A percentile compares a stretch with the other conserved stretches of the same genome.
Evolutionary conservation across 2,888 invertebrate genomes (phyloP).

Genomic region (Cylloceria caligata): DNA sequence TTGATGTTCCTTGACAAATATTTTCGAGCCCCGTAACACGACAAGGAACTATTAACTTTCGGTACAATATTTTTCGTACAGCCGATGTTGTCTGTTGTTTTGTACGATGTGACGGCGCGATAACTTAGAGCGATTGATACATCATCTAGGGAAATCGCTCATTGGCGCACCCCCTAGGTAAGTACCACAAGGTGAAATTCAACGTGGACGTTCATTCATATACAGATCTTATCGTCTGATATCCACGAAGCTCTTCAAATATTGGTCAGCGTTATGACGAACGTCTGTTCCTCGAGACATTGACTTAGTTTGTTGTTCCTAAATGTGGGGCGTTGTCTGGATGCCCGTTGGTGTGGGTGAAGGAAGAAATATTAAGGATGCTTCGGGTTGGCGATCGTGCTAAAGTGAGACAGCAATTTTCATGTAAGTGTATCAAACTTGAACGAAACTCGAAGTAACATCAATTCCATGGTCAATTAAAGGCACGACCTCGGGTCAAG

Average conservation of each 20-base stretch:
- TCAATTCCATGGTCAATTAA: neutral
- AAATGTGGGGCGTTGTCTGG: neutral
- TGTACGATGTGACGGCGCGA: neutral
- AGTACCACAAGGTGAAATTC: neutral
- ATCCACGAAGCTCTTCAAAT: neutral
- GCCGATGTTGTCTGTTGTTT: neutral
- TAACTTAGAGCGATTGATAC: constrained; percentile 10
- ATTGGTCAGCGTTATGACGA: neutral
- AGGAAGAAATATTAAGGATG: constrained; percentile 7
- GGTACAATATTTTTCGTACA: neutral
- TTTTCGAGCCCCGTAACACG: constrained; percentile 14
- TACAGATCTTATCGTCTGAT: neutral
- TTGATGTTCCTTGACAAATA: constrained; percentile 9
- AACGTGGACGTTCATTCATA: neutral
- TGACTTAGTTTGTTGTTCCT: neutral
- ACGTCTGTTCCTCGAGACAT: neutral
- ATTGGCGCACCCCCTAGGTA: constrained; percentile 1
- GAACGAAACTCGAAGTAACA: neutral
- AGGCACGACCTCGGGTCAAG: neutral
- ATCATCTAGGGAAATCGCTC: neutral
- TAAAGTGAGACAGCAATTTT: neutral
- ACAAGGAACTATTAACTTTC: neutral
- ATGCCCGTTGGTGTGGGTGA: no score
- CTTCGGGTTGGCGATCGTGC: neutral
- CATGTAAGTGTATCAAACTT: neutral